Evolutionary conservation across 2,888 invertebrate genomes (phyloP).

Genomic region (Labia minor): DNA sequence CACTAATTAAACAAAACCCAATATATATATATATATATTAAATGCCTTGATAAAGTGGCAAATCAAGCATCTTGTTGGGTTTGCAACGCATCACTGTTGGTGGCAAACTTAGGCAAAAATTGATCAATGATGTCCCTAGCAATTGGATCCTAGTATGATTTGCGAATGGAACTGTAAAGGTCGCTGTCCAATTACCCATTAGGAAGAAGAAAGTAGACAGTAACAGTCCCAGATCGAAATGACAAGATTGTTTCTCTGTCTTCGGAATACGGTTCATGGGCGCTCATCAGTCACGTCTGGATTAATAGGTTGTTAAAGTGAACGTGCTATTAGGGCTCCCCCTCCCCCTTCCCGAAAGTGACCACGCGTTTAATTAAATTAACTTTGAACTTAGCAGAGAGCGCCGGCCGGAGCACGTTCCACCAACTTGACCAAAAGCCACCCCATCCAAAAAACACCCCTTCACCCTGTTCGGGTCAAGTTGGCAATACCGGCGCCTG

Average conservation of each 20-base stretch:
- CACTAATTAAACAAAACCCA: slow-evolving; percentile 26
- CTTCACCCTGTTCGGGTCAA: background rate
- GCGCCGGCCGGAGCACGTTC: background rate
- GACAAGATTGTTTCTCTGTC: background rate
- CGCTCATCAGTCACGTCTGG: background rate
- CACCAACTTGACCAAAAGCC: background rate
- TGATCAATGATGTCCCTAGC: too few relatives aligned
- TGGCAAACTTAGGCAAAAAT: too few relatives aligned
- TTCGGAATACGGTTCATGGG: background rate
- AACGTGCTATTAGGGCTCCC: background rate
- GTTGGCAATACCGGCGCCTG: background rate
- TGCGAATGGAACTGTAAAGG: too few relatives aligned
- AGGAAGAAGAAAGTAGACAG: too few relatives aligned
- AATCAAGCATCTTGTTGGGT: too few relatives aligned
- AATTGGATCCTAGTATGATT: too few relatives aligned
- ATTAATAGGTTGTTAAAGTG: background rate
- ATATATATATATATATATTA: background rate
- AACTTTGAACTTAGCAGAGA: background rate
- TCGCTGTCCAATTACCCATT: too few relatives aligned
- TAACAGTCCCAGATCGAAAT: too few relatives aligned
- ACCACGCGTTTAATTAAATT: background rate
- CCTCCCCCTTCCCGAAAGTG: background rate
- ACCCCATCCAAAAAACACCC: background rate
- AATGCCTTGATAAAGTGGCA: background rate
- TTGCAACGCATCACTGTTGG: too few relatives aligned